phyloP scores from a whole-genome alignment of 2,113 vertebrate species.

The Nibea albiflora region DNA sequence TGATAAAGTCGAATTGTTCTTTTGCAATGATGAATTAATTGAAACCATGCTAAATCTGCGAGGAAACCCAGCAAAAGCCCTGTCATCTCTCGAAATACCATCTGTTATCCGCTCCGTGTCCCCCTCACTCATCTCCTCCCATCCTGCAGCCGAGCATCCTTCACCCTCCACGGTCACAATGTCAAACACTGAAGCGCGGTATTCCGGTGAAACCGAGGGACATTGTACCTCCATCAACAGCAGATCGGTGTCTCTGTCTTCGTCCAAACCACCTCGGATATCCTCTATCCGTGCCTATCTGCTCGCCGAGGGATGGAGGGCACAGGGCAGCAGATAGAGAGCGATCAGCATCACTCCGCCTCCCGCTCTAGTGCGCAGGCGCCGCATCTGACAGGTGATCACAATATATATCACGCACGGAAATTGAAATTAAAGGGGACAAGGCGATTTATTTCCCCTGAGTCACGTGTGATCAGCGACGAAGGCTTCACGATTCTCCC shows the following conservation, averaged over 20 bases:
- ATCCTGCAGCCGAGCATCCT: constrained; percentile 74
- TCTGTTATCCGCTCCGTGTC: constrained; percentile 52
- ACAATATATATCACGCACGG: constrained; percentile 81
- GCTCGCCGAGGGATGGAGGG: constrained; percentile 77
- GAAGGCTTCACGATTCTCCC: constrained; percentile 27
- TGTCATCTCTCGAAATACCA: constrained; percentile 58
- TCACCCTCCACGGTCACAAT: constrained; percentile 82
- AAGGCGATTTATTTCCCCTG: constrained; percentile 58
- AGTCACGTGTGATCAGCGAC: constrained; percentile 54
- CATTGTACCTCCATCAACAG: constrained; percentile 65
- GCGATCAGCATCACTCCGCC: constrained; percentile 79
- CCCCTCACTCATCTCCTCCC: constrained; percentile 64
- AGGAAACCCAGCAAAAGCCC: constrained; percentile 38
- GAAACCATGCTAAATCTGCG: constrained; percentile 9
- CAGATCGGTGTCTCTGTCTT: constrained; percentile 74
- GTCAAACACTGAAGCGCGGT: constrained; percentile 70
- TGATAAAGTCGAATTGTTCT: not conserved
- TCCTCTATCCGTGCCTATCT: constrained; percentile 50
- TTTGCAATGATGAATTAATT: not conserved
- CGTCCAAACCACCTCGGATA: constrained; percentile 42
- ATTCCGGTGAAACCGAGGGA: not conserved
- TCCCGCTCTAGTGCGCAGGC: constrained; percentile 85
- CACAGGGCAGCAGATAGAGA: constrained; percentile 75
- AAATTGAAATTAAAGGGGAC: constrained; percentile 85
- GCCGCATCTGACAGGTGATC: constrained; percentile 82